phyloP scores from a whole-genome alignment of 2,888 invertebrate genomes.

The Leucozona laternaria region DNA sequence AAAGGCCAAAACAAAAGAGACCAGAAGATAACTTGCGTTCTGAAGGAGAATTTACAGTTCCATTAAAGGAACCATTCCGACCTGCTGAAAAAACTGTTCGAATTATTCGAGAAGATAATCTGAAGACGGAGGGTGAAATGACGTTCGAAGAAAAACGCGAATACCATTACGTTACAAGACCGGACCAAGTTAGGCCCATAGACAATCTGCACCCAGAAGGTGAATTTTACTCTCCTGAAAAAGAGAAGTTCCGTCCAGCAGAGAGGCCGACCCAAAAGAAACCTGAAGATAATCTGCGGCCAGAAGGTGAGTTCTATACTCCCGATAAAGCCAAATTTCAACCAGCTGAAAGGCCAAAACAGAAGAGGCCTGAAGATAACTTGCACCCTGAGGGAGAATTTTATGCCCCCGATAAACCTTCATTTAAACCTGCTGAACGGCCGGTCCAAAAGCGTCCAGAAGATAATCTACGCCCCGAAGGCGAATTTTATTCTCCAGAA shows the following conservation, averaged over 20 bases:
- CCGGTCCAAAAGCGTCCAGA: constrained; percentile 84
- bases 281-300: constrained; percentile 85
- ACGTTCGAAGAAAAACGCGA: constrained; percentile 75
- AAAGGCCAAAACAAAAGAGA: constrained; percentile 83
- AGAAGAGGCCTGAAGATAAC: constrained; percentile 84
- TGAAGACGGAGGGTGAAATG: constrained; percentile 85
- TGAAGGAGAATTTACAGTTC: constrained; percentile 78
- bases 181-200: no score
- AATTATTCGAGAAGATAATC: constrained; percentile 85
- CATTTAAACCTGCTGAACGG: constrained; percentile 84
- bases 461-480: constrained; percentile 86
- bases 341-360: constrained; percentile 84
- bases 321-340: constrained; percentile 83
- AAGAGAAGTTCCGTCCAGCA: no score
- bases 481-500: constrained; percentile 85
- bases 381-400: constrained; percentile 86
- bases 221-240: no score
- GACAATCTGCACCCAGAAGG: no score
- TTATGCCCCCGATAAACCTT: constrained; percentile 84
- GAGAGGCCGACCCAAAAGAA: constrained; percentile 79
- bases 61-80: constrained; percentile 81
- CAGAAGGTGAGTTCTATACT: constrained; percentile 85
- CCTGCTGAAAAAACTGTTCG: constrained; percentile 83
- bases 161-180: no score
- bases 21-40: no score